Percentiles rank a stretch among this genome's conserved stretches.
Evolutionary conservation across 2,113 vertebrate genomes (phyloP).

Genomic region (Mus musculus): DNA sequence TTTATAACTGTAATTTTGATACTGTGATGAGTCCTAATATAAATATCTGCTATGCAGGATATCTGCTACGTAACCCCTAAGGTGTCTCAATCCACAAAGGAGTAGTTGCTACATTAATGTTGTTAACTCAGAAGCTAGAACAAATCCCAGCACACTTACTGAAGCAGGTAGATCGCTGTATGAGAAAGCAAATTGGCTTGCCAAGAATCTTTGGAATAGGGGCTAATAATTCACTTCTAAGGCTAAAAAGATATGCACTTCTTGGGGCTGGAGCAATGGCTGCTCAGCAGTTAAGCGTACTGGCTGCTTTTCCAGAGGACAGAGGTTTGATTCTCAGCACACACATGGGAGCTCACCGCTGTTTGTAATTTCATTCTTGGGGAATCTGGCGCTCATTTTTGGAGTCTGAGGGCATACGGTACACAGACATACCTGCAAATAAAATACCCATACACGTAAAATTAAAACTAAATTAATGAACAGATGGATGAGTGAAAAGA

Average conservation of each 20-base stretch:
- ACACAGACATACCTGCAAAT: too few species aligned
- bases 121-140: not conserved
- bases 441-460: too few species aligned
- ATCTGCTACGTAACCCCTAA: not conserved
- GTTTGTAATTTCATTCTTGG: not conserved
- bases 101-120: not conserved
- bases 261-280: not conserved
- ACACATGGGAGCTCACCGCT: not conserved
- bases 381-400: not conserved
- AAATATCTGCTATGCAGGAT: too few species aligned
- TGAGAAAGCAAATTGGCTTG: constrained; percentile 26
- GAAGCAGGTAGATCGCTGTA: not conserved
- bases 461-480: too few species aligned
- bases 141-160: not conserved
- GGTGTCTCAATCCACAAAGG: not conserved
- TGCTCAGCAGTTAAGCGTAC: not conserved
- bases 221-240: not conserved
- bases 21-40: not conserved
- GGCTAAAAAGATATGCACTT: constrained; percentile 1
- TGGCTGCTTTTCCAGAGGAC: not conserved
- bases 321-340: not conserved
- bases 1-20: too few species aligned
- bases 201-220: not conserved
- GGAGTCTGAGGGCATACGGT: not conserved
- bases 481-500: too few species aligned